Evolutionary conservation across 1,140 invertebrate species (phyloP).

Genomic region (Doryteuthis pealeii): DNA sequence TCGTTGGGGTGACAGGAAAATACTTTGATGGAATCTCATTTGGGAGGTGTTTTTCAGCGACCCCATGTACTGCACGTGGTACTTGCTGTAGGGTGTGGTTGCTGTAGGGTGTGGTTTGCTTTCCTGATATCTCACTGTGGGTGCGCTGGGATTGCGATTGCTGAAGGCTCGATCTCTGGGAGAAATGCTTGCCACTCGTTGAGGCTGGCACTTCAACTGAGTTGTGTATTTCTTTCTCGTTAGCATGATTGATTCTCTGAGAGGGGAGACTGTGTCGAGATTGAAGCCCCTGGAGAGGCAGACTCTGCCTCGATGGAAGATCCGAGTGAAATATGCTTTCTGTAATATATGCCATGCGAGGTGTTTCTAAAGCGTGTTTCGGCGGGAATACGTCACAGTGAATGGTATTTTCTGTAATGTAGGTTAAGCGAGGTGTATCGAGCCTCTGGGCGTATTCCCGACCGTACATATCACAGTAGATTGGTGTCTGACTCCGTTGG

Average conservation of each 20-base stretch:
- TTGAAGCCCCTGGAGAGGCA: no score
- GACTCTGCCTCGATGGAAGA: background rate
- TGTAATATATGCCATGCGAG: background rate
- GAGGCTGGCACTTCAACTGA: background rate
- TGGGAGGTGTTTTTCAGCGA: no score
- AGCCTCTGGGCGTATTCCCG: background rate
- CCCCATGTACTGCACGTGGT: no score
- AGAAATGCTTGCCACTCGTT: background rate
- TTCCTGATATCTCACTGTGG: no score
- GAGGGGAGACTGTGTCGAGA: background rate
- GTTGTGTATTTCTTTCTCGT: background rate
- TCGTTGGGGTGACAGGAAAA: no score
- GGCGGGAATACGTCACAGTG: background rate
- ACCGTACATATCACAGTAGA: conserved; percentile 1
- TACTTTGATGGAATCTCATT: no score
- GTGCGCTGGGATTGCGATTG: background rate
- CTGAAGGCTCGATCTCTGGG: background rate
- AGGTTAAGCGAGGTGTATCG: background rate
- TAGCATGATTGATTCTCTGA: background rate
- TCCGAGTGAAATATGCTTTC: background rate
- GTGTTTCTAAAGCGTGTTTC: background rate
- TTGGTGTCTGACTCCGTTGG: background rate
- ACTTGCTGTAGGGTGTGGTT: no score
- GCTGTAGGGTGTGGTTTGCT: no score
- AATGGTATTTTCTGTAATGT: background rate